Conservation (phyloP, 2,113 vertebrate species). For the Clinocottus analis region DNA sequence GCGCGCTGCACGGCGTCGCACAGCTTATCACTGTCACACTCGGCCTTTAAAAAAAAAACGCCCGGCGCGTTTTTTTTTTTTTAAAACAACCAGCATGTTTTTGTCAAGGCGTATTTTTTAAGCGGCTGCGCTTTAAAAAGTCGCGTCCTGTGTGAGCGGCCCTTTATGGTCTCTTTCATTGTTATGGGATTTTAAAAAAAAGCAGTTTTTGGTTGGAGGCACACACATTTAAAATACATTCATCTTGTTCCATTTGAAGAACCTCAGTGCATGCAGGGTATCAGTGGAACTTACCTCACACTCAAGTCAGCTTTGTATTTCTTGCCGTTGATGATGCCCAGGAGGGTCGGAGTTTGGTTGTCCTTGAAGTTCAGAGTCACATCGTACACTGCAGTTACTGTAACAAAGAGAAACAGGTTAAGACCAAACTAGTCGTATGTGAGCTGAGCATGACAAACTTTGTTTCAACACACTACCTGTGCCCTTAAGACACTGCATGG, state of each 20-base stretch:
- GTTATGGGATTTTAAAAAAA: slow-evolving; percentile 42
- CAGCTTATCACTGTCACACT: too few relatives aligned
- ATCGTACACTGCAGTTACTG: slow-evolving; percentile 95
- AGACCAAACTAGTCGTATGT: not conserved
- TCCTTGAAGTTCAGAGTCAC: slow-evolving; percentile 98
- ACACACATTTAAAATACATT: too few relatives aligned
- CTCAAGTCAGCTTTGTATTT: slow-evolving; percentile 97
- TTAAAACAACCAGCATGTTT: too few relatives aligned
- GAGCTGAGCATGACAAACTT: not conserved
- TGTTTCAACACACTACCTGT: slow-evolving; percentile 82
- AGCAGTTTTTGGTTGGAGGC: slow-evolving; percentile 8
- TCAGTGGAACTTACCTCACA: slow-evolving; percentile 85
- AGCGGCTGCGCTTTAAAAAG: too few relatives aligned
- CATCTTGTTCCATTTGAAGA: slow-evolving; percentile 31
- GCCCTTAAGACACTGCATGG: slow-evolving; percentile 94
- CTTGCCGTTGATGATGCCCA: slow-evolving; percentile 96
- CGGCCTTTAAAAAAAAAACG: too few relatives aligned
- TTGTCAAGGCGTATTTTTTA: too few relatives aligned
- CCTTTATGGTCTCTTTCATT: slow-evolving; percentile 2
- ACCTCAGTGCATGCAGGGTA: not conserved
- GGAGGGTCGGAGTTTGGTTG: slow-evolving; percentile 93
- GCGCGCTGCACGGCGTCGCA: too few relatives aligned
- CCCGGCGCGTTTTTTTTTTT: too few relatives aligned
- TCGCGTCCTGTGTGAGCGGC: too few relatives aligned
- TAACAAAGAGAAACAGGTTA: not conserved